Conservation (phyloP, 2,113 vertebrate species). For the Abramis brama region DNA sequence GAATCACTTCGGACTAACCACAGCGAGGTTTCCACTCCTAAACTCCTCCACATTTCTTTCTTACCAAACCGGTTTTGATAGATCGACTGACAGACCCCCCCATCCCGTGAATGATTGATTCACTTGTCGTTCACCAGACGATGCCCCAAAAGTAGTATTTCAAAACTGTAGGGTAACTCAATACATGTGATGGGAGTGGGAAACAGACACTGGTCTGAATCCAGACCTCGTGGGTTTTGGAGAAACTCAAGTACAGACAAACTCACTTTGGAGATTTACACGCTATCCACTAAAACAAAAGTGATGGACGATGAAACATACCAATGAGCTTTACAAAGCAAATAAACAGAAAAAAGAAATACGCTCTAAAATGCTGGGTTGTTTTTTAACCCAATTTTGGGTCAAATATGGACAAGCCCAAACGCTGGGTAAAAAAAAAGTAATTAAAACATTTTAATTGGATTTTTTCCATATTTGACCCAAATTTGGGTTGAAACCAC, state of each 20-base stretch:
- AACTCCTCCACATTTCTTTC: neutral
- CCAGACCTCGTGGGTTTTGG: constrained; percentile 14
- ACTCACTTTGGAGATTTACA: neutral
- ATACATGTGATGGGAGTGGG: neutral
- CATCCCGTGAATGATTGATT: neutral
- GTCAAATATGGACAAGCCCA: too few species aligned
- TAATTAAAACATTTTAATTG: too few species aligned
- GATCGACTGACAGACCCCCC: neutral
- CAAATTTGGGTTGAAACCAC: too few species aligned
- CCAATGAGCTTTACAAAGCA: neutral
- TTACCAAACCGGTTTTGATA: neutral
- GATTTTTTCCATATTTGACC: too few species aligned
- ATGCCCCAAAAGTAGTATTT: neutral
- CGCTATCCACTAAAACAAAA: neutral
- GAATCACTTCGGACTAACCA: neutral
- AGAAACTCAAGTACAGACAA: neutral
- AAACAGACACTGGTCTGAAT: neutral
- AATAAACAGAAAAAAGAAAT: neutral
- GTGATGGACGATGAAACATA: neutral
- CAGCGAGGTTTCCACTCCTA: neutral
- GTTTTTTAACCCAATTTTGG: too few species aligned
- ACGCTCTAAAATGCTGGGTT: too few species aligned
- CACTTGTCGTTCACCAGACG: neutral
- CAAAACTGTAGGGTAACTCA: constrained; percentile 4
- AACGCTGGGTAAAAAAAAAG: too few species aligned